Evolutionary conservation across 2,113 vertebrate species (phyloP).

Genomic region (Malurus melanocephalus): DNA sequence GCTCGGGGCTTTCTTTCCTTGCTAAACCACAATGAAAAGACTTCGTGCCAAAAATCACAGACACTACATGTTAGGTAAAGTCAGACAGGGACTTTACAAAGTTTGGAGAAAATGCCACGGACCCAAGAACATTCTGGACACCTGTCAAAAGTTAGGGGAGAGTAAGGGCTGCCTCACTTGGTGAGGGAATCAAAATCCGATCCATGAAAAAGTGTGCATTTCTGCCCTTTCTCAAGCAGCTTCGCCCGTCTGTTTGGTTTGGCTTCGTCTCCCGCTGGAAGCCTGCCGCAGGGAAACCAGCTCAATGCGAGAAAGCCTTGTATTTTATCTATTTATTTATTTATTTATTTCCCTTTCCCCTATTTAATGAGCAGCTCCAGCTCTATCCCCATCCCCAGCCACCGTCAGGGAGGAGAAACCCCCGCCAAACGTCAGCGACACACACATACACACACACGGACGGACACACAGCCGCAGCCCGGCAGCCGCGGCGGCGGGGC

Average conservation of each 20-base stretch:
- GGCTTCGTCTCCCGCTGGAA: constrained; percentile 18
- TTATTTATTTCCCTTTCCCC: not conserved
- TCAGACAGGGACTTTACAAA: not conserved
- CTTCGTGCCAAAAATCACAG: not conserved
- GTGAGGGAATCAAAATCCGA: not conserved
- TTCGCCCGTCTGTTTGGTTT: not conserved
- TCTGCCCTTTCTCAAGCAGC: not conserved
- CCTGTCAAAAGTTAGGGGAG: not conserved
- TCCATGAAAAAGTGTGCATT: not conserved
- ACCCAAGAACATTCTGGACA: not conserved
- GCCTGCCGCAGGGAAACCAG: constrained; percentile 29
- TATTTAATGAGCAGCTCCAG: not conserved
- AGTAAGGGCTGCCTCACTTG: not conserved
- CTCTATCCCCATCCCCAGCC: not conserved
- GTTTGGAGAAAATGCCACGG: not conserved
- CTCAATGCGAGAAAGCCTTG: not conserved
- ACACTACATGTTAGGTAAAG: not conserved
- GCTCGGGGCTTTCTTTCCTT: not conserved
- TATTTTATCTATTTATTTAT: not conserved
- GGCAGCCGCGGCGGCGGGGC: not conserved
- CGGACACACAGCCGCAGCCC: not conserved
- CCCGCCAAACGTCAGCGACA: not conserved
- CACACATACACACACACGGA: not conserved
- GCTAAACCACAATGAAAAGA: constrained; percentile 36
- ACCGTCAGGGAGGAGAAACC: not conserved